Percentiles rank a stretch among this genome's conserved stretches.
Evolutionary conservation across 2,888 invertebrate genomes (phyloP).

Genomic region (Portevinia maculata): DNA sequence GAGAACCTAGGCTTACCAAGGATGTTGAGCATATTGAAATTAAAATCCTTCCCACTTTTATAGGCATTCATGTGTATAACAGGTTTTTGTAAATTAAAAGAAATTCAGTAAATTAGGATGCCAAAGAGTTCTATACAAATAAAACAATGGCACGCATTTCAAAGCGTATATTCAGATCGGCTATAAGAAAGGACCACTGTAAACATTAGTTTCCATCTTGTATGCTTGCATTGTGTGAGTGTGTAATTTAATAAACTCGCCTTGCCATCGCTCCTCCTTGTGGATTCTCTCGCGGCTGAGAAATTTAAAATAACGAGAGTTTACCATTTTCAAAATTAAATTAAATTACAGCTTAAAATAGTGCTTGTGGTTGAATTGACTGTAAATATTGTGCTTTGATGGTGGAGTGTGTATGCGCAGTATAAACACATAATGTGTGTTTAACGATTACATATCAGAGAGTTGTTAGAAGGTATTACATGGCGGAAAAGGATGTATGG

Average conservation of each 20-base stretch:
- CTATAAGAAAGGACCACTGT: conserved; percentile 54
- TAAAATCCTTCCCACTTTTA: conserved; percentile 15
- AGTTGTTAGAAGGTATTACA: no score
- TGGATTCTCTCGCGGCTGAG: conserved; percentile 46
- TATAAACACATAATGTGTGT: conserved; percentile 15
- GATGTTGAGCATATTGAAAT: conserved; percentile 34
- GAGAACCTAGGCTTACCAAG: neutral
- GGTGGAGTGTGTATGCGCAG: conserved; percentile 11
- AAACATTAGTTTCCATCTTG: conserved; percentile 48
- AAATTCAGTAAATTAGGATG: conserved; percentile 55
- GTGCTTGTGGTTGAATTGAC: conserved; percentile 67
- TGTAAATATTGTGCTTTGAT: conserved; percentile 32
- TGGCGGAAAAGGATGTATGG: no score
- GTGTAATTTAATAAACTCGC: conserved; percentile 69
- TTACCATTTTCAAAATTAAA: conserved; percentile 69
- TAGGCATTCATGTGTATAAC: conserved; percentile 7
- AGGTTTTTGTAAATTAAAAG: conserved; percentile 25
- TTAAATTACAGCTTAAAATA: conserved; percentile 71
- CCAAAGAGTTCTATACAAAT: conserved; percentile 26
- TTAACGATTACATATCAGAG: no score
- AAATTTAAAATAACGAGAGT: conserved; percentile 69
- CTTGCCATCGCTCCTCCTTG: conserved; percentile 16
- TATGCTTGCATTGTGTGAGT: conserved; percentile 25
- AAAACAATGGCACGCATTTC: conserved; percentile 37
- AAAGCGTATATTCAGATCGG: conserved; percentile 63